Evolutionary conservation across 2,888 invertebrate species (phyloP).

Genomic region (Rhagophthalmus giganteus): DNA sequence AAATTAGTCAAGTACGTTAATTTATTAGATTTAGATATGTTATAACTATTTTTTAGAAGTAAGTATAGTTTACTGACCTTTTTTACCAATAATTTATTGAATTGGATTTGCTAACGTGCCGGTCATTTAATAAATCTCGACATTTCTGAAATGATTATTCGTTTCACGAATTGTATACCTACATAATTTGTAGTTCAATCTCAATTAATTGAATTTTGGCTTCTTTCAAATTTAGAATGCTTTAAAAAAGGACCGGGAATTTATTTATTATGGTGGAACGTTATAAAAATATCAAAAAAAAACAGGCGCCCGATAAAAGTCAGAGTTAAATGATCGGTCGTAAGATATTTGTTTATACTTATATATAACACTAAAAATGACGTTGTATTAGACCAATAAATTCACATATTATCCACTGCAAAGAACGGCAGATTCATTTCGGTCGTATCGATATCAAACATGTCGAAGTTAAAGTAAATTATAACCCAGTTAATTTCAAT

Average conservation of each 20-base stretch:
- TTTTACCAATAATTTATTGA: not conserved
- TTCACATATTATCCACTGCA: conserved; percentile 10
- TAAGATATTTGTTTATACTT: conserved; percentile 10
- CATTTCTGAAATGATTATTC: no score
- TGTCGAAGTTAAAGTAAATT: conserved; percentile 14
- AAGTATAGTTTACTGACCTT: not conserved
- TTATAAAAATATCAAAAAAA: no score
- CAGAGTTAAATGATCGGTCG: no score
- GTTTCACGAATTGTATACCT: no score
- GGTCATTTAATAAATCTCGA: no score
- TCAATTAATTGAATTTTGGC: no score
- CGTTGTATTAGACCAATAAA: conserved; percentile 8
- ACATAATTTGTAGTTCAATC: no score
- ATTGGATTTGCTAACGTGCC: not conserved
- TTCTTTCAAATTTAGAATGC: no score
- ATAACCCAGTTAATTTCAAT: conserved; percentile 16
- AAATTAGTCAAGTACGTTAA: not conserved
- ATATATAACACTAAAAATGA: conserved; percentile 2
- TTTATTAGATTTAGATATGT: not conserved
- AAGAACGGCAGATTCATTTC: conserved; percentile 3
- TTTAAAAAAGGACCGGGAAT: no score
- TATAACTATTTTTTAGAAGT: not conserved
- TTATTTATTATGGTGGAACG: no score
- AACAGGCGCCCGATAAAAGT: no score
- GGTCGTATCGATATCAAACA: conserved; percentile 11